These are phyloP conservation scores for Biston stratarius DNA, from an alignment of 2,888 invertebrate genomes.

Conservation along the genomic window DNA sequence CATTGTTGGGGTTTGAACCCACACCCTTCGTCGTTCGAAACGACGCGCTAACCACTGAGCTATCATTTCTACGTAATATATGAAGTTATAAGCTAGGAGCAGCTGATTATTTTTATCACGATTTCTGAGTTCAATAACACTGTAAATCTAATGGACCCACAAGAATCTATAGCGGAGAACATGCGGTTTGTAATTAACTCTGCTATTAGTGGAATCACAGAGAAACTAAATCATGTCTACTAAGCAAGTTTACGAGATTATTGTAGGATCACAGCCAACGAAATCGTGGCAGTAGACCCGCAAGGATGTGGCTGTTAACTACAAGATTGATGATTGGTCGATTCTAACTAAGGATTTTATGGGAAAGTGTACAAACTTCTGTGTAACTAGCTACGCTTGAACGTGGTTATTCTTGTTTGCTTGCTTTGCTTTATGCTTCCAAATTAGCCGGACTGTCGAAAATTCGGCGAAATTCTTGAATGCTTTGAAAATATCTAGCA, in stretches of 20 bases:
- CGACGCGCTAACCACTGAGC: no score
- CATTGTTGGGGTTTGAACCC: no score
- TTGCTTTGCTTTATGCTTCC: no score
- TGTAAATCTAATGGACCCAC: neutral
- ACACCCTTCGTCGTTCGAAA: no score
- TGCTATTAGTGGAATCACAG: neutral
- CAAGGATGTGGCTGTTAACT: conserved; percentile 25
- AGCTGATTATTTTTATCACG: no score
- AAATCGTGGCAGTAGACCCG: conserved; percentile 24
- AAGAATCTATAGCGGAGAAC: neutral
- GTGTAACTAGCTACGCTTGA: neutral
- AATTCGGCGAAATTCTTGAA: no score
- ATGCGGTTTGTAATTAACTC: neutral
- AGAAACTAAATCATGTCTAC: conserved; percentile 19
- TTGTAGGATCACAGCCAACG: conserved; percentile 47
- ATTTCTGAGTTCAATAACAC: no score
- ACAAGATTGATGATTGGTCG: conserved; percentile 33
- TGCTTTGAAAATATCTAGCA: no score
- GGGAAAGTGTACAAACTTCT: neutral
- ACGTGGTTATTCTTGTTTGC: neutral
- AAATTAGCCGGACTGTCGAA: no score
- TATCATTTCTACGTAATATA: no score
- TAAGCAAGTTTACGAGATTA: conserved; percentile 46
- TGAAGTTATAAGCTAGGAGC: no score
- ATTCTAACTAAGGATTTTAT: conserved; percentile 7